These are phyloP conservation scores for Neria commutata DNA, from an alignment of 2,888 invertebrate species.

Conservation along the genomic window DNA sequence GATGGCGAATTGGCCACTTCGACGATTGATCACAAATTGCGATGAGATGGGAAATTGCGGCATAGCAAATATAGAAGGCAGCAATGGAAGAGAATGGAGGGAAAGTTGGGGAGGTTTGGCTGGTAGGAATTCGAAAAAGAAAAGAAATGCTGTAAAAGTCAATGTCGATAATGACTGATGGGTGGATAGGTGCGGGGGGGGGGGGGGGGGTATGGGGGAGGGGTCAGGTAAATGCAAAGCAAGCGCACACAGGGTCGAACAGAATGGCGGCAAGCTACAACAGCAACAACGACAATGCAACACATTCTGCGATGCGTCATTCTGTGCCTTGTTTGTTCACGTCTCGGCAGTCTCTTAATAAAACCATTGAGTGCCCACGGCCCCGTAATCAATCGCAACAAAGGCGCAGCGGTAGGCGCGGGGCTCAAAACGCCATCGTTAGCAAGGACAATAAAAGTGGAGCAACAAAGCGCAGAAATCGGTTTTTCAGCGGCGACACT, in stretches of 20 bases:
- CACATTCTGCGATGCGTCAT: background rate
- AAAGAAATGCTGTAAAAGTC: background rate
- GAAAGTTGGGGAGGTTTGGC: background rate
- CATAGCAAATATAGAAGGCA: background rate
- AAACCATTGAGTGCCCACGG: no score
- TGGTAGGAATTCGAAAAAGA: background rate
- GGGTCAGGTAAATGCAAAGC: background rate
- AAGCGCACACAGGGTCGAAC: background rate
- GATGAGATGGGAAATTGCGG: conserved; percentile 16
- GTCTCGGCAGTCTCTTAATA: no score
- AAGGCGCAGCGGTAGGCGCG: background rate
- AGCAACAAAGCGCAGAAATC: background rate
- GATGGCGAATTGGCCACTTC: conserved; percentile 2
- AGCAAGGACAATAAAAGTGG: background rate
- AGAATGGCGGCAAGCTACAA: background rate
- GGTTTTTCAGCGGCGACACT: background rate
- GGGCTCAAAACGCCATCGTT: background rate
- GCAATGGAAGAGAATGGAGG: background rate
- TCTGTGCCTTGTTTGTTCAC: no score
- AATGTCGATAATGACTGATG: no score
- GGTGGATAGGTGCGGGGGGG: no score
- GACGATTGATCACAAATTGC: conserved; percentile 25
- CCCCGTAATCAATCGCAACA: background rate
- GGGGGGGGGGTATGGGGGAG: no score
- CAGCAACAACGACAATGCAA: background rate